Percentiles rank a stretch among this genome's conserved stretches.
These are phyloP conservation scores for Apamea epomidion DNA, from an alignment of 2,888 invertebrate genomes.

Conservation along the genomic window DNA sequence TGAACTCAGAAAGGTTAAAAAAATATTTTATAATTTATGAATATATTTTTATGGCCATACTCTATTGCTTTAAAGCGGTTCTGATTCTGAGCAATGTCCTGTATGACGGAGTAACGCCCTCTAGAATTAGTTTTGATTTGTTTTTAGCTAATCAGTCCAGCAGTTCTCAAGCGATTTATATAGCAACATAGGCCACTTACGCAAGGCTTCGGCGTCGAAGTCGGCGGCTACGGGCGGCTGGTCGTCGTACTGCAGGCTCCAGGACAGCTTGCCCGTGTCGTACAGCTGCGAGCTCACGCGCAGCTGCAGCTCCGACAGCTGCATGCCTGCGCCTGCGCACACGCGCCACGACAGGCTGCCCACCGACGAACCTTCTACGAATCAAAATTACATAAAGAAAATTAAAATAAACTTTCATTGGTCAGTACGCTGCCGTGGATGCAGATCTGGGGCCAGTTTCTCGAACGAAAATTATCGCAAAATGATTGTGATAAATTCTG, in stretches of 20 bases:
- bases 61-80: too few species aligned
- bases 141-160: background rate
- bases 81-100: too few species aligned
- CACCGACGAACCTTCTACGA: conserved; percentile 68
- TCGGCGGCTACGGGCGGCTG: conserved; percentile 42
- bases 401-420: background rate
- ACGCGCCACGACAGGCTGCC: conserved; percentile 77
- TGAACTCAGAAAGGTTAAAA: too few species aligned
- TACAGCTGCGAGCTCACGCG: conserved; percentile 60
- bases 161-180: background rate
- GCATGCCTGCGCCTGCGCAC: conserved; percentile 50
- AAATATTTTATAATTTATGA: too few species aligned
- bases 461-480: background rate
- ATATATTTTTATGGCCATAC: too few species aligned
- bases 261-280: conserved; percentile 70
- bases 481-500: background rate
- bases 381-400: background rate
- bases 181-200: background rate
- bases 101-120: background rate
- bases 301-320: conserved; percentile 40
- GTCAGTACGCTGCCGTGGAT: too few species aligned
- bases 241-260: conserved; percentile 75
- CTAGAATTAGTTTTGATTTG: background rate
- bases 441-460: background rate
- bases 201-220: conserved; percentile 62